Evolutionary conservation across 2,888 invertebrate genomes (phyloP).

Genomic region (Protophormia terraenovae): DNA sequence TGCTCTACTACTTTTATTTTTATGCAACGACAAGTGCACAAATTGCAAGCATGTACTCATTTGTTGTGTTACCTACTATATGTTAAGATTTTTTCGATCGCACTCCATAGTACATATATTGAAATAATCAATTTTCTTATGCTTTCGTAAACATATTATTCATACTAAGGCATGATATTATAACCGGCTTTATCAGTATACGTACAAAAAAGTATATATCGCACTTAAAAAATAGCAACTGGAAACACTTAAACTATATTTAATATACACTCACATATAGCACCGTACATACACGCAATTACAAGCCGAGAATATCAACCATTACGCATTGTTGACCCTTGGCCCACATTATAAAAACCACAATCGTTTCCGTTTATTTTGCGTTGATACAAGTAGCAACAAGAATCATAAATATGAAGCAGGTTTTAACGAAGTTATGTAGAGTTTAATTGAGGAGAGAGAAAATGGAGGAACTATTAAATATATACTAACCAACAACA

Average conservation of each 20-base stretch:
- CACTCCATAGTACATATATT: not conserved
- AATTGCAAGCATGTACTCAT: no score
- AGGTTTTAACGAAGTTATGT: conserved; percentile 9
- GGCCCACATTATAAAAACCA: conserved; percentile 46
- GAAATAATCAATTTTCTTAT: conserved; percentile 11
- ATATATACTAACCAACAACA: conserved; percentile 37
- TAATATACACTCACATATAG: not conserved
- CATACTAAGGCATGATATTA: conserved; percentile 7
- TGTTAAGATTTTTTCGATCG: no score
- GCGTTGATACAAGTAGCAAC: conserved; percentile 21
- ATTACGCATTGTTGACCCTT: conserved; percentile 52
- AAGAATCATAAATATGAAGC: conserved; percentile 6
- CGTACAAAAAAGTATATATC: not conserved
- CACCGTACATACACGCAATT: not conserved
- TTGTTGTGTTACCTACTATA: no score
- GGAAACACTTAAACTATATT: conserved; percentile 15
- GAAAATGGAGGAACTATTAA: conserved; percentile 16
- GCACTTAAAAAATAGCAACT: not conserved
- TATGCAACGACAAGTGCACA: no score
- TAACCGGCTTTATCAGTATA: not conserved
- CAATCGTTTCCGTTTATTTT: conserved; percentile 46
- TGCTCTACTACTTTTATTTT: no score
- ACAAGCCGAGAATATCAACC: not conserved
- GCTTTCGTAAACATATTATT: conserved; percentile 8
- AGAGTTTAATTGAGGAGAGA: not conserved